phyloP scores from a whole-genome alignment of 2,113 vertebrate species.

The Dolichallabes microphthalmus region DNA sequence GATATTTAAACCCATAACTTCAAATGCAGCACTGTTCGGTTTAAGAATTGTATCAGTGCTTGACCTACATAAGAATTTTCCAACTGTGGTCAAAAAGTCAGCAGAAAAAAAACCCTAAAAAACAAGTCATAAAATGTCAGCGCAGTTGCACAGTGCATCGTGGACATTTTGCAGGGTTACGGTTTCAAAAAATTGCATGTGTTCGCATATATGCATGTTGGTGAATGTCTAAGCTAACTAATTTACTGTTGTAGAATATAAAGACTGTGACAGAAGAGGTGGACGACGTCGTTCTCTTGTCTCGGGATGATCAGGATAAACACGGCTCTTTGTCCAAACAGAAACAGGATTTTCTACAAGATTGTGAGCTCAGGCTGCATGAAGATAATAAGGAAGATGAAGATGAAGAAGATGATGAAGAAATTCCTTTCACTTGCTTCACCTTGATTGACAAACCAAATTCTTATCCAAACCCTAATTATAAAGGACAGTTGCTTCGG shows the following conservation, averaged over 20 bases:
- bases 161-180: not conserved
- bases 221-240: not conserved
- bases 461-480: slow-evolving; percentile 46
- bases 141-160: not conserved
- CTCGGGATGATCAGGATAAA: slow-evolving; percentile 7
- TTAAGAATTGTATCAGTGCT: not conserved
- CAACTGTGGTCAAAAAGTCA: slow-evolving; percentile 15
- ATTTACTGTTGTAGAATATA: slow-evolving; percentile 28
- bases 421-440: slow-evolving; percentile 10
- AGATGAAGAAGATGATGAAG: not conserved
- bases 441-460: not conserved
- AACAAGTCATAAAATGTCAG: not conserved
- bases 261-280: slow-evolving; percentile 36
- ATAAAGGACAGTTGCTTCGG: slow-evolving; percentile 45
- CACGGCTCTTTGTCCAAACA: not conserved
- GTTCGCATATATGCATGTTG: not conserved
- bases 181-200: not conserved
- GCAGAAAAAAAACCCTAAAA: not conserved
- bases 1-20: not conserved
- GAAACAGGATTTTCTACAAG: slow-evolving; percentile 30
- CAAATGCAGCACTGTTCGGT: not conserved
- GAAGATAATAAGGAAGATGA: slow-evolving; percentile 37
- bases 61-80: slow-evolving; percentile 26
- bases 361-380: slow-evolving; percentile 4
- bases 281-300: slow-evolving; percentile 45